Conservation (phyloP, 2,888 invertebrate genomes). For the Cosmorhoe ocellata region DNA sequence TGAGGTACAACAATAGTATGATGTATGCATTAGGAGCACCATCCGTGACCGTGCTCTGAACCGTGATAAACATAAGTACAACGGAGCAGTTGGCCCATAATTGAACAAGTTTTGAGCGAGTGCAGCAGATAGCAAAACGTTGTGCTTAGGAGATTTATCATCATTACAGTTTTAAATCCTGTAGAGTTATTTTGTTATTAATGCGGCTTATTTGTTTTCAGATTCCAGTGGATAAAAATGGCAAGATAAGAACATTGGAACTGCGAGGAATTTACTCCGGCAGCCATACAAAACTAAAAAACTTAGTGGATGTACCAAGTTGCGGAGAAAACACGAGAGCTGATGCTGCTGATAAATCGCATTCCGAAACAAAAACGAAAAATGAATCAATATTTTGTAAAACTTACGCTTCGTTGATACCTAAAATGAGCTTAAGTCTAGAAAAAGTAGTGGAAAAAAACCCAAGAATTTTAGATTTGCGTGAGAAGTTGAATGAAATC, state of each 20-base stretch:
- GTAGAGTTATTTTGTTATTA: no score
- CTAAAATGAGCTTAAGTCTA: constrained; percentile 71
- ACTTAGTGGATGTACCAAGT: constrained; percentile 48
- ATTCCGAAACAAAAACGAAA: constrained; percentile 51
- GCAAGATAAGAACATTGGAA: constrained; percentile 67
- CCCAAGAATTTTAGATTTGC: constrained; percentile 72
- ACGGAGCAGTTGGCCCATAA: constrained; percentile 38
- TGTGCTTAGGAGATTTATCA: neutral
- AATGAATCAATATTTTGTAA: constrained; percentile 62
- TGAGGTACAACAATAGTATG: constrained; percentile 30
- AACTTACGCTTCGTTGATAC: constrained; percentile 68
- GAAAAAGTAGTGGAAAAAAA: constrained; percentile 73
- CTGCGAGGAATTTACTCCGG: constrained; percentile 62
- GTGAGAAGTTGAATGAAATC: constrained; percentile 73
- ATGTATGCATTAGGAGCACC: constrained; percentile 56
- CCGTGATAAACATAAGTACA: constrained; percentile 60
- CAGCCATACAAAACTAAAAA: constrained; percentile 59
- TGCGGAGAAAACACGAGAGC: constrained; percentile 49
- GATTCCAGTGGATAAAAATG: constrained; percentile 76
- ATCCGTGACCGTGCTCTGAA: constrained; percentile 71
- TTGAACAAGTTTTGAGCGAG: constrained; percentile 15
- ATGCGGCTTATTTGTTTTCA: constrained; percentile 50
- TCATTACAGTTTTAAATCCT: no score
- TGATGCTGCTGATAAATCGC: constrained; percentile 46
- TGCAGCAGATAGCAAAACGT: constrained; percentile 5